Evolutionary conservation across 1,140 invertebrate species (phyloP).

Genomic region (Oreohelix idahoensis): DNA sequence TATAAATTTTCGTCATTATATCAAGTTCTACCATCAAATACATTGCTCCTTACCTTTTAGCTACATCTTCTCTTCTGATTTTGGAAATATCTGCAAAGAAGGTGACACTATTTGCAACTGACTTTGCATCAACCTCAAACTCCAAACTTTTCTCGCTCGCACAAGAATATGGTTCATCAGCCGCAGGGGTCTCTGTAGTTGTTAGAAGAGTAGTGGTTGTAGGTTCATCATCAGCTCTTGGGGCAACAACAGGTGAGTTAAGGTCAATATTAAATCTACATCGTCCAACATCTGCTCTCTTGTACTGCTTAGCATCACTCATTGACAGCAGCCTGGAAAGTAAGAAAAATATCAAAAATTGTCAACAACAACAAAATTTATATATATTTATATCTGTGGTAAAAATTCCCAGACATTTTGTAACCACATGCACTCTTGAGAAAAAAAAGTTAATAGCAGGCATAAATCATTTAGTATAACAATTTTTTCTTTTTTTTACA

Average conservation of each 20-base stretch:
- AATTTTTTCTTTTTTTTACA: too few relatives aligned
- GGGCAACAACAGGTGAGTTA: background rate
- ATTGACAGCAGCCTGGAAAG: conserved; percentile 78
- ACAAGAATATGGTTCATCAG: conserved; percentile 25
- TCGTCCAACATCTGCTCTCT: conserved; percentile 82
- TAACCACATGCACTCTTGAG: too few relatives aligned
- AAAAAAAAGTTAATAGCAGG: too few relatives aligned
- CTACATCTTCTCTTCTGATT: conserved; percentile 38
- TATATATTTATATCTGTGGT: too few relatives aligned
- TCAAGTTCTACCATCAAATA: too few relatives aligned
- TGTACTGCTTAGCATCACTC: conserved; percentile 79
- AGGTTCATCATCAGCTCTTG: background rate
- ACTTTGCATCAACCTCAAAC: conserved; percentile 84
- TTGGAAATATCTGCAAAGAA: conserved; percentile 79
- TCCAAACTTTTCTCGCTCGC: conserved; percentile 79
- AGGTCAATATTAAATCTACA: conserved; percentile 63
- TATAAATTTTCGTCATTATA: too few relatives aligned
- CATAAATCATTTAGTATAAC: too few relatives aligned
- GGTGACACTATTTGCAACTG: conserved; percentile 86
- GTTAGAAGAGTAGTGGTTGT: background rate
- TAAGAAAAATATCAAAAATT: too few relatives aligned
- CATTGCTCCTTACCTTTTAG: conserved; percentile 49
- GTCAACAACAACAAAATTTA: too few relatives aligned
- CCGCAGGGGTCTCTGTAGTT: conserved; percentile 11
- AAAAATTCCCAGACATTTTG: too few relatives aligned